Percentiles rank a stretch among this genome's conserved stretches.
Evolutionary conservation across 2,888 invertebrate species (phyloP).

Genomic region (Anagyrus pseudococci): DNA sequence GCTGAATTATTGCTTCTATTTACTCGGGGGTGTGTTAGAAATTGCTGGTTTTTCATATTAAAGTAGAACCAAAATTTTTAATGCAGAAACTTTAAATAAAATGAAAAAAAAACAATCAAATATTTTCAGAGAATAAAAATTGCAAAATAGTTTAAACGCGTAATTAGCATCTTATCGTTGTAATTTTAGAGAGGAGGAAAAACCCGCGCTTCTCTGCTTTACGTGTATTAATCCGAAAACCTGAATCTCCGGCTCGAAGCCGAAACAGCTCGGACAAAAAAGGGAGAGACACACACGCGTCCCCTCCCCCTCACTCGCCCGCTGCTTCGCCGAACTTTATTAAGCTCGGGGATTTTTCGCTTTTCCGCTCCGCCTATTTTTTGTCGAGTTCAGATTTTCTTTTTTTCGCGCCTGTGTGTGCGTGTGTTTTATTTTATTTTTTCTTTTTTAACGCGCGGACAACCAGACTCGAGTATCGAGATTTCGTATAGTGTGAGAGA

Average conservation of each 20-base stretch:
- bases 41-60: too few species aligned
- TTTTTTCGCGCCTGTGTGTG: too few species aligned
- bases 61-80: too few species aligned
- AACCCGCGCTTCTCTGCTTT: too few species aligned
- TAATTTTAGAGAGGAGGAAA: too few species aligned
- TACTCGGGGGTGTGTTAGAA: too few species aligned
- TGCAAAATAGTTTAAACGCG: too few species aligned
- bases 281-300: background rate
- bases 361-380: background rate
- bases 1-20: too few species aligned
- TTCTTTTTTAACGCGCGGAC: background rate
- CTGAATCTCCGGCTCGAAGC: conserved; percentile 6
- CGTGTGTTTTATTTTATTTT: background rate
- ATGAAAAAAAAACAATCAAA: too few species aligned
- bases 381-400: background rate
- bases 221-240: conserved; percentile 18
- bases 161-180: too few species aligned
- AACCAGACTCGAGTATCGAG: background rate
- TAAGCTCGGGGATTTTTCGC: background rate
- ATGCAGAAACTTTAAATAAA: too few species aligned
- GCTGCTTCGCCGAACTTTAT: conserved; percentile 5
- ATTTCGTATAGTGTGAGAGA: background rate
- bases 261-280: conserved; percentile 7
- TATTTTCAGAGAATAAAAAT: too few species aligned
- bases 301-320: background rate